A percentile compares a stretch with the other conserved stretches of the same genome.
Conservation (phyloP, 2,888 invertebrate species). For the Lasioglossum pauxillum region DNA sequence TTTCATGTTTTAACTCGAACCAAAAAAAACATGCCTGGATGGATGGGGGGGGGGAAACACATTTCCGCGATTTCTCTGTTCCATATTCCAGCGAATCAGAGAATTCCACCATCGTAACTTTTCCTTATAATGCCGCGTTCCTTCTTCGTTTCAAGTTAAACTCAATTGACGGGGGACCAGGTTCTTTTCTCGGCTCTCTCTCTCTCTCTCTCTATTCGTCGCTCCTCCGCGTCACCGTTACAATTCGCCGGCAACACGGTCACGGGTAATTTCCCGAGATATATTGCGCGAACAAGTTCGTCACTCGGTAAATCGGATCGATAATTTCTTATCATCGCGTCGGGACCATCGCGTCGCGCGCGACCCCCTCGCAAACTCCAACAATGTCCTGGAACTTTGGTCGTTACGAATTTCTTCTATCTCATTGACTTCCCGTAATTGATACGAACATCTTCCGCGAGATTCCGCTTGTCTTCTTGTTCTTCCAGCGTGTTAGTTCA, state of each 20-base stretch:
- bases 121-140: not conserved
- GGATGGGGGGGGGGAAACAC: not conserved
- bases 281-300: slow-evolving; percentile 46
- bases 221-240: slow-evolving; percentile 16
- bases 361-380: slow-evolving; percentile 30
- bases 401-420: slow-evolving; percentile 68
- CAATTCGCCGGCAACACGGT: slow-evolving; percentile 24
- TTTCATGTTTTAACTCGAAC: not conserved
- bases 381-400: slow-evolving; percentile 64
- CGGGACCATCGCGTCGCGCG: slow-evolving; percentile 12
- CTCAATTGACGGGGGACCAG: not conserved
- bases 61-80: not conserved
- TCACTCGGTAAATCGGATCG: slow-evolving; percentile 56
- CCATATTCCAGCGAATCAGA: not conserved
- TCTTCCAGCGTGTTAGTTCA: not conserved
- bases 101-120: not conserved
- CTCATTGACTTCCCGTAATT: slow-evolving; percentile 70
- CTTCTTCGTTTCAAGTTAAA: not conserved
- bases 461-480: slow-evolving; percentile 14
- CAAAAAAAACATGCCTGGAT: not conserved
- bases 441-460: slow-evolving; percentile 62
- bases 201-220: not conserved
- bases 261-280: slow-evolving; percentile 52
- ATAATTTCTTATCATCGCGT: slow-evolving; percentile 66
- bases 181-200: not conserved